A percentile compares a stretch with the other conserved stretches of the same genome.
Conservation (phyloP, 1,140 invertebrate species). For the Ostrea denselamellosa region DNA sequence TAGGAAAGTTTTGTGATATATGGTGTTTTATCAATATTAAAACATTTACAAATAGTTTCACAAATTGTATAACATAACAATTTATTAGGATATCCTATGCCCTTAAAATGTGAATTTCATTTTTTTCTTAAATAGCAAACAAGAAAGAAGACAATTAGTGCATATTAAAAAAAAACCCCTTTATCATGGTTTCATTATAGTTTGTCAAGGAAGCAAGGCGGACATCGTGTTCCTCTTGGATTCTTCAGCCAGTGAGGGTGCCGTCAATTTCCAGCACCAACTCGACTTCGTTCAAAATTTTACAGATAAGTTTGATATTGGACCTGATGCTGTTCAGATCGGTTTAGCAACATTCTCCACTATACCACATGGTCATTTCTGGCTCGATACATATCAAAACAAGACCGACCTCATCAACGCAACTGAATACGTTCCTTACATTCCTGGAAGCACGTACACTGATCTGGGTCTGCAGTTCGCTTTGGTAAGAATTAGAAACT, state of each 20-base stretch:
- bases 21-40: no score
- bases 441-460: conserved; percentile 59
- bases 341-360: conserved; percentile 54
- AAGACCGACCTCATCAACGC: conserved; percentile 43
- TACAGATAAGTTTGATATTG: conserved; percentile 57
- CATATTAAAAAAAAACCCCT: not conserved
- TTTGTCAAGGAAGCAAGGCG: conserved; percentile 58
- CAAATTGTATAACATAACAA: no score
- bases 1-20: no score
- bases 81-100: no score
- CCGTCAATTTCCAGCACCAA: conserved; percentile 58
- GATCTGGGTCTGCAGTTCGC: conserved; percentile 56
- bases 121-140: no score
- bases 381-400: conserved; percentile 52
- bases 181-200: conserved; percentile 46
- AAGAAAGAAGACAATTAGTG: not conserved
- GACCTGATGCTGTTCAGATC: conserved; percentile 56
- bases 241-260: conserved; percentile 63
- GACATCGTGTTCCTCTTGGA: conserved; percentile 68
- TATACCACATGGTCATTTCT: conserved; percentile 47
- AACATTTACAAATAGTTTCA: no score
- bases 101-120: no score
- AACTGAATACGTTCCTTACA: conserved; percentile 24
- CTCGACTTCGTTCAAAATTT: conserved; percentile 60
- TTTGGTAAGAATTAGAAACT: not conserved